phyloP scores from a whole-genome alignment of 2,113 vertebrate species.

The Rhea americana region DNA sequence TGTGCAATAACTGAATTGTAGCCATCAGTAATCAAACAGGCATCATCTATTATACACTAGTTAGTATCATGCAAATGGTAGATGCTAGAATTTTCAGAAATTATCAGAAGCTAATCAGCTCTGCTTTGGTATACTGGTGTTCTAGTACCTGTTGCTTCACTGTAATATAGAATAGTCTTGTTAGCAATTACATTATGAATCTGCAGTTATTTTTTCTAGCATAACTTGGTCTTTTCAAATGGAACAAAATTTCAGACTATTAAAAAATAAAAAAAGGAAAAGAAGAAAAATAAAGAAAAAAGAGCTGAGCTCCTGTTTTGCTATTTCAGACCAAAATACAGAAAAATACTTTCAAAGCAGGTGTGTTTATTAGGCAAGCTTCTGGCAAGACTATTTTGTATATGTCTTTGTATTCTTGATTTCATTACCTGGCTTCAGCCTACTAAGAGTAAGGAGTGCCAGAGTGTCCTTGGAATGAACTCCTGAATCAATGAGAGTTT shows the following conservation, averaged over 20 bases:
- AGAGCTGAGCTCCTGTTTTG: not conserved
- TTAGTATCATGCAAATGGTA: not conserved
- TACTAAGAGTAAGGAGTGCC: not conserved
- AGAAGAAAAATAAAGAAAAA: no score
- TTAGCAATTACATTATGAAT: not conserved
- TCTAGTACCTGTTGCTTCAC: not conserved
- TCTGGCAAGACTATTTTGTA: not conserved
- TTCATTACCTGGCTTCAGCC: conserved; percentile 28
- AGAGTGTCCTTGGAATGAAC: conserved; percentile 28
- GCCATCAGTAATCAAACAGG: not conserved
- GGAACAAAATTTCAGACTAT: not conserved
- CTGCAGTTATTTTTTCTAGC: not conserved
- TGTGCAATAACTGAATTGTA: not conserved
- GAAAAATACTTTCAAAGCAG: not conserved
- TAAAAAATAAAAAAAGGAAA: not conserved
- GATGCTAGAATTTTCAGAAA: not conserved
- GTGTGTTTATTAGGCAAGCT: not conserved
- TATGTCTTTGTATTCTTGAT: not conserved
- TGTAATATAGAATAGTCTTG: not conserved
- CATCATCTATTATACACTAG: not conserved
- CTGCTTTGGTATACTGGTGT: not conserved
- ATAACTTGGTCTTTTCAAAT: not conserved
- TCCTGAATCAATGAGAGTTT: conserved; percentile 38
- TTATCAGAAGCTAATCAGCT: not conserved
- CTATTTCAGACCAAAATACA: not conserved